Base-by-base conservation (phyloP, 2,113 vertebrate species). In the Myiozetetes cayanensis region DNA sequence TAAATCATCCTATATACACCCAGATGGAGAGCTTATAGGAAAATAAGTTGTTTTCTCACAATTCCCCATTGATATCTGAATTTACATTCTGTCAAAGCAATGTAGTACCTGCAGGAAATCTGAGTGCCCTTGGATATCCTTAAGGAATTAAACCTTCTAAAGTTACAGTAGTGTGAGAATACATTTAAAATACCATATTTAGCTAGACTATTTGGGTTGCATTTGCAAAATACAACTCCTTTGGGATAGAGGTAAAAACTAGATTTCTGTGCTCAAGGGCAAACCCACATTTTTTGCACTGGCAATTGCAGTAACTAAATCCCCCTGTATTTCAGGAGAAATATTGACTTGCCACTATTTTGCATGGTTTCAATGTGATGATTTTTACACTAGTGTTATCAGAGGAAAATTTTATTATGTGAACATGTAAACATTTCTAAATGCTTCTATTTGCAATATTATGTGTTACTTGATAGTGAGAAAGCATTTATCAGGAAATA, bases 1-100 rank as follows among this genome's bases (percentile, higher is more conserved):
- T 97, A 97, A 96, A 96, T 98, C 86, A 96, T 96, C 94, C 83
- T 97, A 53, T 92, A 85, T 78, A 94, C 50, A 94, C 12, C 24
- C 67, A 95, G 61, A n/a, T 63, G 25, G 73, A 87, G 24, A 70
- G 41, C 44, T 85, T 83, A 94, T 58, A 76, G 75, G 49, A 74
- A 95, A 97, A 77, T 39, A 88, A 63, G 70, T 85, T 94, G 49
- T 96, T 97, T 93, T 82, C 65, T 87, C 21, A 49, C 12, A 77
- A 74, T 79, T 95, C 90, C 93, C 84, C 18, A n/a, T 66, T 67
- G 96, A 93, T 95, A 83, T 89, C 52, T 93, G 65, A 79, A 86
- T 97, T 96, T 97, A 41, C 37, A 96, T 96, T 96, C 84, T 82
- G 43, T 76, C 94, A 96, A 94, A 96, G 81, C 88, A 96, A 90